These are phyloP conservation scores for Trachelus troglodyta DNA, from an alignment of 2,888 invertebrate species.

Conservation along the genomic window DNA sequence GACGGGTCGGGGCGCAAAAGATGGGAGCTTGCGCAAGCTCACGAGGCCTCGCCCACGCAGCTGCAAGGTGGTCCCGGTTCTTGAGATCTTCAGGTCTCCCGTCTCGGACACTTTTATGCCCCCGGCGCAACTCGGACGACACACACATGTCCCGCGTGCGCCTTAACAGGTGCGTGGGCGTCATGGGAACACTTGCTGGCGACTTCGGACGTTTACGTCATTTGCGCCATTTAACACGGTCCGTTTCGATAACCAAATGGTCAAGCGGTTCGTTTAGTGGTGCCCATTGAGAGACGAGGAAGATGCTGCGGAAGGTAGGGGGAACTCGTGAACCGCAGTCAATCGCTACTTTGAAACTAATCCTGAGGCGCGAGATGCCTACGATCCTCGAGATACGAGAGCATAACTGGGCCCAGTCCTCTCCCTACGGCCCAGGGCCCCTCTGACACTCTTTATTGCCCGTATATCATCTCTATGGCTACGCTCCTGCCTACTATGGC, in stretches of 20 bases:
- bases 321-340: not conserved
- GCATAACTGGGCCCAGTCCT: conserved; percentile 13
- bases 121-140: conserved; percentile 51
- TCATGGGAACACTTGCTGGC: conserved; percentile 23
- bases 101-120: conserved; percentile 60
- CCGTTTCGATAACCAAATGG: not conserved
- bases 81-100: conserved; percentile 54
- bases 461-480: conserved; percentile 45
- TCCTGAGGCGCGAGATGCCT: conserved; percentile 24
- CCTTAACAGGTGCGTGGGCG: conserved; percentile 40
- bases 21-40: conserved; percentile 28
- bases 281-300: not conserved
- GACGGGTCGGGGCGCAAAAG: not conserved
- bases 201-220: not conserved
- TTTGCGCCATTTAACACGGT: not conserved
- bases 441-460: conserved; percentile 48
- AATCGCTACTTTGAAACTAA: conserved; percentile 38
- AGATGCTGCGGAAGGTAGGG: not conserved
- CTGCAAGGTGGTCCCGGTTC: conserved; percentile 58
- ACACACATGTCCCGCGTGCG: conserved; percentile 44
- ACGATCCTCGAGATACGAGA: conserved; percentile 1
- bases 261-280: not conserved
- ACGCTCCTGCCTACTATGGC: conserved; percentile 1
- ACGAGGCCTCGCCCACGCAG: conserved; percentile 53
- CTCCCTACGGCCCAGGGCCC: conserved; percentile 21